Evolutionary conservation across 2,113 vertebrate species (phyloP).

Genomic region (Microtus oregoni): DNA sequence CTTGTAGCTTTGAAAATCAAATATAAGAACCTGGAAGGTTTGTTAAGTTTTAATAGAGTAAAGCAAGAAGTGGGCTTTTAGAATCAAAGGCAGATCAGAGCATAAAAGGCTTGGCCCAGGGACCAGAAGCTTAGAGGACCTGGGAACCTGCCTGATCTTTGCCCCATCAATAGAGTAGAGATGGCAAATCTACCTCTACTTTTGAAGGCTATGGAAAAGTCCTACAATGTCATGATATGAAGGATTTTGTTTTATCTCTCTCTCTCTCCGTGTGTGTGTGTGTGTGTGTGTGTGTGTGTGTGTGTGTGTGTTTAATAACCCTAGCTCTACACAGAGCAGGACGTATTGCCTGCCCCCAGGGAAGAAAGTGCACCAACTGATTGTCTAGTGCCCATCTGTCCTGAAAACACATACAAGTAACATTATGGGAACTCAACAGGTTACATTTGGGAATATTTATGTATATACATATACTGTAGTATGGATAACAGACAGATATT

Average conservation of each 20-base stretch:
- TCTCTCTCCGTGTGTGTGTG: background rate
- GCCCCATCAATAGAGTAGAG: background rate
- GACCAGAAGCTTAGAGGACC: background rate
- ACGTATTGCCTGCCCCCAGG: background rate
- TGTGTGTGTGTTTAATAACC: background rate
- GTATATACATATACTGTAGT: background rate
- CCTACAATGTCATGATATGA: background rate
- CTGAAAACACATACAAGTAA: background rate
- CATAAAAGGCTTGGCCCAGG: background rate
- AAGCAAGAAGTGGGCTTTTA: background rate
- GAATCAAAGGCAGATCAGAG: background rate
- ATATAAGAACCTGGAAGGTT: background rate
- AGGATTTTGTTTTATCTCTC: background rate
- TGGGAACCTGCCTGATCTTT: background rate
- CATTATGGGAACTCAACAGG: background rate
- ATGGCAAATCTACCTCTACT: background rate
- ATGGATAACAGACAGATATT: too few relatives aligned
- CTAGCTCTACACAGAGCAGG: background rate
- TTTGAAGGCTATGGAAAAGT: background rate
- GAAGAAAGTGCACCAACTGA: background rate
- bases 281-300: background rate
- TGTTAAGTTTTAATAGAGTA: background rate
- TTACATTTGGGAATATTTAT: background rate
- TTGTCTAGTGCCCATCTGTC: background rate
- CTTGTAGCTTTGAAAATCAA: background rate